Base-by-base conservation (phyloP, 2,888 invertebrate species). In the Oligia latruncula region DNA sequence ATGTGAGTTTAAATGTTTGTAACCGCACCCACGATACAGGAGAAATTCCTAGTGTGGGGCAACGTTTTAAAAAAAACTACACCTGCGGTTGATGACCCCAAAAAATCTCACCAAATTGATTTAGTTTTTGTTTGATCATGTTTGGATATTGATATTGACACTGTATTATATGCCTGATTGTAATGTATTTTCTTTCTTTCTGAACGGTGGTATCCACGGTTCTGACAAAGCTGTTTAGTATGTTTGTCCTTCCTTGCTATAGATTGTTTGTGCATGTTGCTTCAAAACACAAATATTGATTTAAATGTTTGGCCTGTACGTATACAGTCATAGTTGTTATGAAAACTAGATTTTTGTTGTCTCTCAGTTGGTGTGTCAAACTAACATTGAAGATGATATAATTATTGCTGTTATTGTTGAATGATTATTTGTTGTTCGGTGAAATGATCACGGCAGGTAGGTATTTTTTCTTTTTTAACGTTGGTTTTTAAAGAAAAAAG, bases 201-300 rank as follows among this genome's bases (percentile, higher is more conserved):
- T 17, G 15, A 62, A 15, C 15, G 15, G 29, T 62, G 6, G 9
- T 20, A 64, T 20, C 35, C 0, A 65, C 4, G 20, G 11, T 40
- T 23, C 40, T 65, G 4, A 65, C 20, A 35, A 20, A 65, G 40
- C 11, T 40, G n/a, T 78, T 67, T 46, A 68, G n/a, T 66, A 35
- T 52, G 40, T 52, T 60, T 60, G 29, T 65, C 15, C 13, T 46
- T 46, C 40, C 46, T 43, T 80, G 29, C 17, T 49, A n/a, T 15
- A 1, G 11, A n/a, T 43, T 29, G 35, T 29, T 60, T 49, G n/a
- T 58, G 55, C 35, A n/a, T 55, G 20, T 55, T 15, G 20, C 11
- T 72, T 29, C 67, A 4, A 46, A 23, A 55, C 4, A 75, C n/a
- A 75, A 71, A 72, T 20, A 74, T 35, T 74, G 65, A 60, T 70